Percentiles rank a stretch among this genome's conserved stretches.
phyloP scores from a whole-genome alignment of 2,797 vertebrate genomes.

The Chaunax sp. region DNA sequence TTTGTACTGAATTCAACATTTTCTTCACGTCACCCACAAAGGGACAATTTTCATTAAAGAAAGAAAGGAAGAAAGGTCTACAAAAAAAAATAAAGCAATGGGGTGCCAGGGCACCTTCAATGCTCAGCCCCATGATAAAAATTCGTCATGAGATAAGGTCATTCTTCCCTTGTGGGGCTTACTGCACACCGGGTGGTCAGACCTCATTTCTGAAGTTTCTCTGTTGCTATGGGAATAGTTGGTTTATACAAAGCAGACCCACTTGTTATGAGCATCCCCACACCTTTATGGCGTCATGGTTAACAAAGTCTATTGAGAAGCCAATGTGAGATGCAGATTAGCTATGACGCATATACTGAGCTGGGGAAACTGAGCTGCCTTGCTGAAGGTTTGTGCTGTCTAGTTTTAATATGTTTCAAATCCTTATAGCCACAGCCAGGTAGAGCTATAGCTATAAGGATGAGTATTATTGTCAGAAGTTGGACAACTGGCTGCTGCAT shows the following conservation, averaged over 20 bases:
- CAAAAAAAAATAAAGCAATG: too few species aligned
- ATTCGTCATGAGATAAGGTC: constrained; percentile 29
- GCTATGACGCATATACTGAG: too few species aligned
- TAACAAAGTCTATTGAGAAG: background rate
- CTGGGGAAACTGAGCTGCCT: too few species aligned
- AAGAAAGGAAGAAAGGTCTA: background rate
- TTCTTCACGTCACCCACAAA: background rate
- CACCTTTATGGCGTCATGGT: background rate
- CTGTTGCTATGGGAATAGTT: constrained; percentile 56
- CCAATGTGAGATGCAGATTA: background rate
- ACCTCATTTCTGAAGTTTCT: constrained; percentile 43
- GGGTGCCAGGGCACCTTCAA: background rate
- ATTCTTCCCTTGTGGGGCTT: constrained; percentile 11
- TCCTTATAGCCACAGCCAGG: constrained; percentile 2
- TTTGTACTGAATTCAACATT: background rate
- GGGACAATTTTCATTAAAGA: background rate
- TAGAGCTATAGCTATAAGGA: too few species aligned
- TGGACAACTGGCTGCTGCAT: background rate
- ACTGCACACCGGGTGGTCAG: constrained; percentile 35
- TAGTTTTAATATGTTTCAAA: too few species aligned
- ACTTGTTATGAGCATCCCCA: constrained; percentile 27
- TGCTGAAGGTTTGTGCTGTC: too few species aligned
- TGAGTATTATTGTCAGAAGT: too few species aligned
- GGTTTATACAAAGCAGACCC: constrained; percentile 23
- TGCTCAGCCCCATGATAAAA: background rate